Base-by-base conservation (phyloP, 1,140 invertebrate genomes). In the Wasmannia auropunctata region DNA sequence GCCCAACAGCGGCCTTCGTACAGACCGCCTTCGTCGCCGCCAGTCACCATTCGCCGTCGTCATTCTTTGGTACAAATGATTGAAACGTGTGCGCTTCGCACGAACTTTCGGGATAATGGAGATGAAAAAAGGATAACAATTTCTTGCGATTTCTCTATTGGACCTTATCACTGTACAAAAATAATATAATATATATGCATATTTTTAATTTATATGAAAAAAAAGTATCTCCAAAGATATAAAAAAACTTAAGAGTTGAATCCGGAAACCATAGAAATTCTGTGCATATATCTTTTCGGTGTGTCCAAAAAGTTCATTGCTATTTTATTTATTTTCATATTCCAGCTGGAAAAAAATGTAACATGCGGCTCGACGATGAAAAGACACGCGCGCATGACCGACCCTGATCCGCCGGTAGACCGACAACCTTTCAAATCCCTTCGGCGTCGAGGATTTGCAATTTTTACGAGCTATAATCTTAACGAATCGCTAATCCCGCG, bases 401-500 rank as follows among this genome's bases (percentile, higher is more conserved):
- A 60, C 31, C 67, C 63, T 77, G 80, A 77, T 85, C 51, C 74
- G n/a, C 7, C 49, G 51, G 58, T 40, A 19, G 77, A 90, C 43
- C 65, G 43, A 60, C 34, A 85, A 88, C 75, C 83, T 88, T 63
- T 62, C 43, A 43, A 85, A 72, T 72, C 60, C 75, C 54, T 11
- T 63, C 56, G 74, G 43, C 56, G 74, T 70, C 34, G 54, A 76
- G 88, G 90, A 90, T 93, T 92, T 88, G 85, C 77, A 72, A 90
- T 86, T 89, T 91, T 89, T 89, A 91, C 76, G 91, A 86, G 85
- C 91, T 70, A 88, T 89, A 88, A 91, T 84, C 89, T 90, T 58
- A 88, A 88, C 86, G 86, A 91, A 86, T 91, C 85, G 89, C 87
- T 91, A 91, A 92, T 92, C 91, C 81, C 69, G 31, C 76, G 40